Percentiles rank a stretch among this genome's conserved stretches.
These are phyloP conservation scores for Ferrisia virgata DNA, from an alignment of 2,888 invertebrate genomes.

Conservation along the genomic window DNA sequence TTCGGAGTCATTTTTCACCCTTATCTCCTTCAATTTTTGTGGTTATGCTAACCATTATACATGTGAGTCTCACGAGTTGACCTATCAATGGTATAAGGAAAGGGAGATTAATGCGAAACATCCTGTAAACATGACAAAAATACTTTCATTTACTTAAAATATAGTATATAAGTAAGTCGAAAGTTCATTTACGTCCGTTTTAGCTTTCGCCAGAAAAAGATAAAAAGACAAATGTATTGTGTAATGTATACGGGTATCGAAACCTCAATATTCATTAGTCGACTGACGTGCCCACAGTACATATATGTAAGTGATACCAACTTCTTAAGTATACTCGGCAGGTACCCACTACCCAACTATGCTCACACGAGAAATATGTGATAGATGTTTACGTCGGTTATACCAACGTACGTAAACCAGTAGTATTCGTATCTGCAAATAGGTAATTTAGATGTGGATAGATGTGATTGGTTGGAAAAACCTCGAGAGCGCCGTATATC, in stretches of 20 bases:
- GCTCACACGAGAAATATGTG: neutral
- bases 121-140: too few species aligned
- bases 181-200: neutral
- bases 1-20: too few species aligned
- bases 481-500: neutral
- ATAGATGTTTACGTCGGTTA: neutral
- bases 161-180: too few species aligned
- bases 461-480: neutral
- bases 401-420: neutral
- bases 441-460: neutral
- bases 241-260: neutral
- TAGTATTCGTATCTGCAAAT: neutral
- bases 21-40: too few species aligned
- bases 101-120: too few species aligned
- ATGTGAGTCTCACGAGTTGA: too few species aligned
- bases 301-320: too few species aligned
- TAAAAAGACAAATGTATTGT: neutral
- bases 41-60: too few species aligned
- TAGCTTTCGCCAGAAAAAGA: neutral
- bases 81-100: too few species aligned
- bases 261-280: neutral
- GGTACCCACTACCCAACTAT: too few species aligned
- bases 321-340: too few species aligned
- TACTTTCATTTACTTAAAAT: too few species aligned
- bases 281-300: neutral